Evolutionary conservation across 1,140 invertebrate species (phyloP).

Genomic region (Tetragonula clypearis): DNA sequence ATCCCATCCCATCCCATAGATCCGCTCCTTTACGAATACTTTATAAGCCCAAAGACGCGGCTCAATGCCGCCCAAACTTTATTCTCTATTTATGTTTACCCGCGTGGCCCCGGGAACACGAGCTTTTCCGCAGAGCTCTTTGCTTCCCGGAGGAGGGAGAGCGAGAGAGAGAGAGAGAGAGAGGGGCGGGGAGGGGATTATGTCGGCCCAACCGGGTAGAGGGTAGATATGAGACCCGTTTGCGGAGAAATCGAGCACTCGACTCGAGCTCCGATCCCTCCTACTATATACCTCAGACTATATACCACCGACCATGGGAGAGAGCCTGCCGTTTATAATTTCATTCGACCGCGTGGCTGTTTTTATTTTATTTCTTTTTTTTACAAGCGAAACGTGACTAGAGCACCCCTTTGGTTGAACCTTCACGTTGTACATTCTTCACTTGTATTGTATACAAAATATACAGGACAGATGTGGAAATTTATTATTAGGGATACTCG

Average conservation of each 20-base stretch:
- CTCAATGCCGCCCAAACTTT: conserved; percentile 71
- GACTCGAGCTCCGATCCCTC: conserved; percentile 20
- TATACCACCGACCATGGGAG: no score
- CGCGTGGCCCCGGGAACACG: conserved; percentile 40
- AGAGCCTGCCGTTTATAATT: neutral
- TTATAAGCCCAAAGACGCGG: conserved; percentile 72
- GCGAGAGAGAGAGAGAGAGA: no score
- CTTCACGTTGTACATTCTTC: no score
- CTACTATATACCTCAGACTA: neutral
- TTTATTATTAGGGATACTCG: no score
- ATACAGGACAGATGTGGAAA: no score
- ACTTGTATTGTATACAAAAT: no score
- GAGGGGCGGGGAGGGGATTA: conserved; percentile 19
- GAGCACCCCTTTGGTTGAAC: no score
- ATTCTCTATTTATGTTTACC: conserved; percentile 78
- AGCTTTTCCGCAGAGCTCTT: conserved; percentile 21
- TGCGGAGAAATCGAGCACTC: conserved; percentile 31
- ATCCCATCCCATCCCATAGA: neutral
- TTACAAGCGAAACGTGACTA: no score
- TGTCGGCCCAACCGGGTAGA: neutral
- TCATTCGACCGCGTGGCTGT: neutral
- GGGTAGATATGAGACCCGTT: conserved; percentile 36
- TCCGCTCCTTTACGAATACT: conserved; percentile 77
- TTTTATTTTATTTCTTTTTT: no score
- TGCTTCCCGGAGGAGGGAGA: neutral